These are phyloP conservation scores for Drosophila subsilvestris DNA, from an alignment of 2,888 invertebrate genomes.

Conservation along the genomic window DNA sequence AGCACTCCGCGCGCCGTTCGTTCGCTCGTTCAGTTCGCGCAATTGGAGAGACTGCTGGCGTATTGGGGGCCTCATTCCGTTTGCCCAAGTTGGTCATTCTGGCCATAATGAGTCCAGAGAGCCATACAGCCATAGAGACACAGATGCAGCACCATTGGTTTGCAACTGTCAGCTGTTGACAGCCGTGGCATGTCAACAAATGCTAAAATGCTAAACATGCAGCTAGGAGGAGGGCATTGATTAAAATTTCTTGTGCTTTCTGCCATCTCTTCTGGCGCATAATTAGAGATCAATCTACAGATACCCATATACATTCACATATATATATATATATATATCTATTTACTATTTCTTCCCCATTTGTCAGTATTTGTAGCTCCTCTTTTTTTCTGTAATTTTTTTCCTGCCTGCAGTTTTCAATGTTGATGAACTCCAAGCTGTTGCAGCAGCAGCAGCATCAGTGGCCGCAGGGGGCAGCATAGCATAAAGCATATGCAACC, in stretches of 20 bases:
- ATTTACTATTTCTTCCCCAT: slow-evolving; percentile 23
- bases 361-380: slow-evolving; percentile 22
- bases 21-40: slow-evolving; percentile 4
- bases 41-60: slow-evolving; percentile 30
- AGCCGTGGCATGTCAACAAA: slow-evolving; percentile 79
- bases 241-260: slow-evolving; percentile 60
- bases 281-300: slow-evolving; percentile 44
- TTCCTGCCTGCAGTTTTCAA: slow-evolving; percentile 13
- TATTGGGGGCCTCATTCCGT: slow-evolving; percentile 69
- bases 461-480: slow-evolving; percentile 17
- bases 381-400: slow-evolving; percentile 2
- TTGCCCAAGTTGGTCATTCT: slow-evolving; percentile 76
- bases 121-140: slow-evolving; percentile 17
- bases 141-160: slow-evolving; percentile 15
- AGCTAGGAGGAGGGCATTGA: slow-evolving; percentile 60
- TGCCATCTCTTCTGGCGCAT: slow-evolving; percentile 10
- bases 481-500: slow-evolving; percentile 11
- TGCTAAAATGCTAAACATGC: slow-evolving; percentile 64
- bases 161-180: slow-evolving; percentile 73
- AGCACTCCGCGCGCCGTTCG: neutral
- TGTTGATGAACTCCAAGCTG: slow-evolving; percentile 61
- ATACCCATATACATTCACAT: slow-evolving; percentile 4
- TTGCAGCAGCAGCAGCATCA: slow-evolving; percentile 10
- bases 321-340: slow-evolving; percentile 26
- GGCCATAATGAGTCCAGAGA: slow-evolving; percentile 72